Evolutionary conservation across 2,113 vertebrate genomes (phyloP), one percentile per base, ranked within the genome.

Genomic region (Cyanoramphus novaezelandiae): DNA sequence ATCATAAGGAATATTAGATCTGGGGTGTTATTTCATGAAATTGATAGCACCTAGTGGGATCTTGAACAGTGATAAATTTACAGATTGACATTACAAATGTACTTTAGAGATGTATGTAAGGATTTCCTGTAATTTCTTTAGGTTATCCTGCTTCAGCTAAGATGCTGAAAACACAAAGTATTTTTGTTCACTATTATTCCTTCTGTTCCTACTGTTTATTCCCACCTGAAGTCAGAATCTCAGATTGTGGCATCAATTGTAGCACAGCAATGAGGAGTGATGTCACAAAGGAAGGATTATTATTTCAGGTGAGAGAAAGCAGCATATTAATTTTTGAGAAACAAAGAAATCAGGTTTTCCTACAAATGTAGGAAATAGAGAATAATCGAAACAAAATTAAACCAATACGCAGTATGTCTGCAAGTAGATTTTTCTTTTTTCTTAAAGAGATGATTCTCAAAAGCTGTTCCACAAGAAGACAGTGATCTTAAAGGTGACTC

Each of bases 311-410:
- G 50, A 86, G 33, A 81, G 17, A 90, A 67, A 77, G 29, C 63
- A 95, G 27, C 13, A 81, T 60, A 94, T 81, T 96, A 86, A 83
- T 95, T 94, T 90, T 90, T 93, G 33, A 86, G 68, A 96, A 95
- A 90, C 37, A 95, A 94, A 70, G 24, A 57, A 82, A 83, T 35
- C 37, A 23, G 11, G 2, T 75, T 88, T 84, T 86, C 43, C 75
- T 81, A 53, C 16, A 92, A 88, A 86, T 33, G 3, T 64, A 46
- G 44, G 44, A 37, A 86, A 88, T 64, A 77, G 3, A 83, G 60
- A 92, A 55, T 23, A 86, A 64, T 68, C 17, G 62, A 86, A 81
- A 77, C 55, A 11, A 86, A 92, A 92, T 24, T 7, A 27, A 88
- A 47, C 53, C 82, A 82, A 53, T 74, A 83, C 33, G 6, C n/a